Conservation (phyloP, 2,113 vertebrate genomes). For the Strix aluco region DNA sequence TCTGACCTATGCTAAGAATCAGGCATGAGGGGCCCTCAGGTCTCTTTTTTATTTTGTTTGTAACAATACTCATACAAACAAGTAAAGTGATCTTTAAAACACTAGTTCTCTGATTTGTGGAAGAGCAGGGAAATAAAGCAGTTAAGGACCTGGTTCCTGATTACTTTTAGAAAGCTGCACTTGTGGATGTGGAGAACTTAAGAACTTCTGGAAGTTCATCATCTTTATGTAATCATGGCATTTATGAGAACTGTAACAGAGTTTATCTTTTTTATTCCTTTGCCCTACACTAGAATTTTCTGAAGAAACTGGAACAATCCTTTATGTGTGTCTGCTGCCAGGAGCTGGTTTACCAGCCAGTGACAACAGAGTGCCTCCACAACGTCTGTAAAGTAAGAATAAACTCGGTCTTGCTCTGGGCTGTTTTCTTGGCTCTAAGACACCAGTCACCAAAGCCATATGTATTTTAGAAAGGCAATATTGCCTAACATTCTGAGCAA, state of each 20-base stretch:
- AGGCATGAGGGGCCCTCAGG: neutral
- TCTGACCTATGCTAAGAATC: neutral
- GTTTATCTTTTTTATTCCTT: constrained; percentile 15
- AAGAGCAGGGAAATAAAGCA: neutral
- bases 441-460: neutral
- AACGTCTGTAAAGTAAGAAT: constrained; percentile 94
- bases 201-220: neutral
- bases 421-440: neutral
- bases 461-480: neutral
- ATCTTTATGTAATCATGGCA: neutral
- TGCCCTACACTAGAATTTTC: constrained; percentile 84
- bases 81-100: neutral
- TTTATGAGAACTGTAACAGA: neutral
- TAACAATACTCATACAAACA: neutral
- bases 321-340: constrained; percentile 99
- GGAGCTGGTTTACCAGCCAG: constrained; percentile 93
- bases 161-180: neutral
- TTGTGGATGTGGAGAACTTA: neutral
- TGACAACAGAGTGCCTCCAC: constrained; percentile 95
- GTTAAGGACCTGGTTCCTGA: neutral
- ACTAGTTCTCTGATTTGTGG: neutral
- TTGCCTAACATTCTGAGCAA: neutral
- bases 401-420: neutral
- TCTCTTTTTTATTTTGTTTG: neutral
- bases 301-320: constrained; percentile 94